These are phyloP conservation scores for Rotaria sp. DNA, from an alignment of 2,888 invertebrate genomes.

Conservation along the genomic window DNA sequence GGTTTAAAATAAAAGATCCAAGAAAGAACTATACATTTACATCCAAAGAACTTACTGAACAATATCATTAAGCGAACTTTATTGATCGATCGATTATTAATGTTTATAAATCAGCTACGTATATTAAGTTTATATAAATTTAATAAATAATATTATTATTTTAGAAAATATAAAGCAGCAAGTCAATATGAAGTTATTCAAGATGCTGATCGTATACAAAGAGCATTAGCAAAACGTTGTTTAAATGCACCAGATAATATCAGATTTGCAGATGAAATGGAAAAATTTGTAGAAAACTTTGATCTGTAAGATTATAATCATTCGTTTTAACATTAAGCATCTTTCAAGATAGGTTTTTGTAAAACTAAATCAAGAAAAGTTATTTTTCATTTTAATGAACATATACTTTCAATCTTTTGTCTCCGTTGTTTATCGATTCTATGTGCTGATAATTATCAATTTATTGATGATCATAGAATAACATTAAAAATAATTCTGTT, in stretches of 20 bases:
- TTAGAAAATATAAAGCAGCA: background rate
- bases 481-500: background rate
- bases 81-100: background rate
- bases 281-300: background rate
- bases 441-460: constrained; percentile 24
- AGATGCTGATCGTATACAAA: background rate
- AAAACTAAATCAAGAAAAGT: too few relatives aligned
- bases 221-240: background rate
- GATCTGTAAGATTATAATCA: background rate
- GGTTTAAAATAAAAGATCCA: constrained; percentile 12
- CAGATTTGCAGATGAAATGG: background rate
- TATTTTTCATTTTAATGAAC: too few relatives aligned
- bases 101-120: background rate
- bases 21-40: background rate
- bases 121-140: background rate
- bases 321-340: too few relatives aligned
- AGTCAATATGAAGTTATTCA: background rate
- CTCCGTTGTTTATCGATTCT: background rate
- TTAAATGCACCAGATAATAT: background rate
- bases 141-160: background rate
- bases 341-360: too few relatives aligned
- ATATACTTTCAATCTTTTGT: too few relatives aligned
- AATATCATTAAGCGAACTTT: constrained; percentile 17
- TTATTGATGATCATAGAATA: background rate
- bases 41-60: background rate